Evolutionary conservation across 2,888 invertebrate species (phyloP), one percentile per base, ranked within the genome.

Genomic region (Torymus texanus): DNA sequence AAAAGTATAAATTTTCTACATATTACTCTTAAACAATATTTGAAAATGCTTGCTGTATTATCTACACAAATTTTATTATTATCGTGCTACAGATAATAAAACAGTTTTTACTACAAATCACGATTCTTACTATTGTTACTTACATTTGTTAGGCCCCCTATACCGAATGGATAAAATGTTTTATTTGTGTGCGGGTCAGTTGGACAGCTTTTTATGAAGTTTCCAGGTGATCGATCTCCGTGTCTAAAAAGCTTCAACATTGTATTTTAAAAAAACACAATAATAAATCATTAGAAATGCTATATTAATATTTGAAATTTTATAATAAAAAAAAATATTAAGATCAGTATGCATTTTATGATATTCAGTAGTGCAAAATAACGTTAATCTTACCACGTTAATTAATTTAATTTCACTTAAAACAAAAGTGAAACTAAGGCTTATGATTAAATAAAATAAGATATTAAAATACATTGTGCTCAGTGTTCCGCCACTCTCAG

Each of bases 121-220:
- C 8, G n/a, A 14, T 62, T n/a, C n/a, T 55, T 11, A 14, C 66
- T 21, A 2, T 21, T 21, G 21, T 21, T 21, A 79, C 82, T 86
- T 79, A 86, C 86, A 29, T 84, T 84, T 10, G 85, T 85, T 53
- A 86, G 78, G 14, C 83, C 83, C 16, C 85, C 86, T 14, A 76
- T 12, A 10, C 83, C 83, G 0, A 21, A 18, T 18, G 83, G 83
- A 51, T 80, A 76, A 13, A 78, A 82, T 4, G 14, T 53, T 2
- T 16, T 59, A 1, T 66, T 24, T 2, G 1, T 2, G 24, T 83
- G 24, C 4, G 67, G 78, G 53, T 83, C 83, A 41, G 73, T 81
- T 14, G 83, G 83, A 58, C 80, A 82, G 10, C 21, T 24, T 80
- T 80, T 81, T 50, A 13, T 0, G n/a, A 8, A 13, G 0, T 2